Base-by-base conservation (phyloP, 2,888 invertebrate genomes). In the Melitaea athalia region DNA sequence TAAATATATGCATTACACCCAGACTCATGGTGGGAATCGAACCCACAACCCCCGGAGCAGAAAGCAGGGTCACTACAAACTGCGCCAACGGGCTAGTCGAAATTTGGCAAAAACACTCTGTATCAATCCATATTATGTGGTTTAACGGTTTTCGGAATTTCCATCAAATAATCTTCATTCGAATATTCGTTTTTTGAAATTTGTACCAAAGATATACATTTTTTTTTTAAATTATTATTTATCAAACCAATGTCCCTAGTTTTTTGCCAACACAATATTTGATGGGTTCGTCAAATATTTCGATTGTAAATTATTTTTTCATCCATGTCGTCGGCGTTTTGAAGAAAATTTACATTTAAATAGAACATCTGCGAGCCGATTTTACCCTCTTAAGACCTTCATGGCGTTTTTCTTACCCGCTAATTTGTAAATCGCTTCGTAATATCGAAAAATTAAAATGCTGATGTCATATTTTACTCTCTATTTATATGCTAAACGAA, bases 381-480 rank as follows among this genome's bases (percentile, higher is more conserved):
- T 85, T 88, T 86, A 89, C 91, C 92, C 92, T 89, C 91, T 88
- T 81, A 86, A 89, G 87, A 84, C 83, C 85, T 85, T 83, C 81
- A 82, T 79, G 77, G 82, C 87, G 82, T 89, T 91, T 91, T 92
- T 91, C 92, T 92, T 90, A 88, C 86, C 85, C 87, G 90, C 91
- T 92, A 92, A 92, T 92, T 92, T 92, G 91, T 89, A 92, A 92
- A 92, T 92, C 91, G 89, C 82, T 87, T 80, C 88, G 91, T 92
- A 90, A 92, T 92, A 92, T 92, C 83, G 87, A 84, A 89, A 91
- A 91, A 92, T 92, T 92, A 91, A 91, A 92, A 92, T 92, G 92
- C 91, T 91, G 92, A 92, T 91, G 91, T 91, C 91, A 91, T 91
- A 91, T 91, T 91, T 90, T 87, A 87, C 83, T 80, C 80, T 80